phyloP scores from a whole-genome alignment of 37 sponge, comb jelly and placozoan species.

The Beroe ovata region DNA sequence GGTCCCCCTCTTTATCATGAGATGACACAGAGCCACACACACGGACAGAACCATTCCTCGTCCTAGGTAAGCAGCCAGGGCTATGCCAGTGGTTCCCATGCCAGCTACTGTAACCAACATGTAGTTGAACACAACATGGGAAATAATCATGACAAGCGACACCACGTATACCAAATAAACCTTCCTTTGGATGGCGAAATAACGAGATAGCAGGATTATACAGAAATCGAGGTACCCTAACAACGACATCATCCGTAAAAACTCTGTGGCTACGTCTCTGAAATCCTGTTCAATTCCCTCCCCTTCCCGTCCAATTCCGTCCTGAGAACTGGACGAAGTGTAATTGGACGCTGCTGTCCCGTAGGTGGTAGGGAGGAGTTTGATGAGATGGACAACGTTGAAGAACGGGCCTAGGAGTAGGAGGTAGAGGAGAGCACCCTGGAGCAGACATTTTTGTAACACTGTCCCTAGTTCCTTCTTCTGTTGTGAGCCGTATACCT shows the following conservation, averaged over 20 bases:
- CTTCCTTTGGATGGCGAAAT: not conserved
- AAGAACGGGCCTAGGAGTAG: not conserved
- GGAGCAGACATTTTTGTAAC: conserved; percentile 3
- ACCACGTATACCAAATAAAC: not conserved
- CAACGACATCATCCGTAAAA: not conserved
- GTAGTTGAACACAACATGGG: not conserved
- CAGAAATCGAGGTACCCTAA: not conserved
- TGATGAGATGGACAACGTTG: not conserved
- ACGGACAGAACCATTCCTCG: not conserved
- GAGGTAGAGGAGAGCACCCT: not conserved
- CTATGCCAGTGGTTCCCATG: not conserved
- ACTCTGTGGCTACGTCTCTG: not conserved
- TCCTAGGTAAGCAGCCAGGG: not conserved
- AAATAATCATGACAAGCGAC: not conserved
- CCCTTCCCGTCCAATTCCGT: no score
- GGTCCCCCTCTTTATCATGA: not conserved
- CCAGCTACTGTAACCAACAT: not conserved
- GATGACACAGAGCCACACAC: not conserved
- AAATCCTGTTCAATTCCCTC: not conserved
- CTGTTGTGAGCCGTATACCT: not conserved
- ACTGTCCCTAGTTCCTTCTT: not conserved
- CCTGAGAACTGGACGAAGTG: not conserved
- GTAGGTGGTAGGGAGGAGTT: not conserved
- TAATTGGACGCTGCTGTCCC: not conserved
- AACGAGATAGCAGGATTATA: not conserved